Conservation (phyloP, 2,797 vertebrate species). For the Muraenolepis orangiensis region DNA sequence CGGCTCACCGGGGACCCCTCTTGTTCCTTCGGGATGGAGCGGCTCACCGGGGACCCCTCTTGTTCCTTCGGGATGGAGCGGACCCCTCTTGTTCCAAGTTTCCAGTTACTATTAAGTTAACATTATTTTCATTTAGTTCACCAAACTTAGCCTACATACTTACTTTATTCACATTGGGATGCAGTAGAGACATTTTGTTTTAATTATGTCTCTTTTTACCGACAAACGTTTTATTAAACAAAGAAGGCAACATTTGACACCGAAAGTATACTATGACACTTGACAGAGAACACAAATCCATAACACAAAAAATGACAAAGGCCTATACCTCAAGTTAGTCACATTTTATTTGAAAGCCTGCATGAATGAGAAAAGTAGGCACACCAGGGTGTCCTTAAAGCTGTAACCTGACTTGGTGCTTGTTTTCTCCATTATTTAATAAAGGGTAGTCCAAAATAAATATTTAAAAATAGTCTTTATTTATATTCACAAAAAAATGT, state of each 20-base stretch:
- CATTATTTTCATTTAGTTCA: background rate
- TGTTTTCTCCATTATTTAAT: background rate
- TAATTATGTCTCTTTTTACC: background rate
- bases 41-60: slow-evolving; percentile 14
- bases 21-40: background rate
- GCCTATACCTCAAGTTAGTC: background rate
- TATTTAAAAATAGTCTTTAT: slow-evolving; percentile 42
- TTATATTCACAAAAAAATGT: slow-evolving; percentile 26
- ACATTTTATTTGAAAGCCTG: background rate
- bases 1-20: slow-evolving; percentile 14
- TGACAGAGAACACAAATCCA: background rate
- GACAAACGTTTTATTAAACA: background rate
- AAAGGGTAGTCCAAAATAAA: too few species aligned
- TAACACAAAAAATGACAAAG: background rate
- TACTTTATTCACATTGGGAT: background rate
- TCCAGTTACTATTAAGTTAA: background rate
- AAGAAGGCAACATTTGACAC: background rate
- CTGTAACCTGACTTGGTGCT: background rate
- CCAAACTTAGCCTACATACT: background rate
- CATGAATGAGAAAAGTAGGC: background rate
- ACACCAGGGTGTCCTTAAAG: background rate
- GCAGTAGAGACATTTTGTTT: background rate
- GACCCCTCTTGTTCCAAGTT: background rate
- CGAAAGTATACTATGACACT: too few species aligned
- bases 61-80: background rate